Conservation (phyloP, 2,888 invertebrate genomes). For the Scaptomyza cyrtandrae region DNA sequence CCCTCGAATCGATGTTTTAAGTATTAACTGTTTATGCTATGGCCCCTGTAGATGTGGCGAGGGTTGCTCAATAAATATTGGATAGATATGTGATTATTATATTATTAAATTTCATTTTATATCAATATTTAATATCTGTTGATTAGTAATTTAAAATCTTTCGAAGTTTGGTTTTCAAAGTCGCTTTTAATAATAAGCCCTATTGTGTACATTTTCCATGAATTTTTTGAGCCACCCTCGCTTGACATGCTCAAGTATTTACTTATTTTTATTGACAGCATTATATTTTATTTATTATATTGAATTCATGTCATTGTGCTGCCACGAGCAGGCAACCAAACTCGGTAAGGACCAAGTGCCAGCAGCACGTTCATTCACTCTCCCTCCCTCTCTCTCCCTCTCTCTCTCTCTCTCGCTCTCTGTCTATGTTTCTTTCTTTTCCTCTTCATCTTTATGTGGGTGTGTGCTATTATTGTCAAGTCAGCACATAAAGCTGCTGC, state of each 20-base stretch:
- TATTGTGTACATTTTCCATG: not conserved
- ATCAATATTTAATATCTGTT: not conserved
- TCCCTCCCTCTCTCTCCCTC: not conserved
- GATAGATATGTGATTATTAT: too few species aligned
- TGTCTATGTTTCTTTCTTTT: not conserved
- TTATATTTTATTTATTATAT: constrained; percentile 81
- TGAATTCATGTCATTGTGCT: constrained; percentile 79
- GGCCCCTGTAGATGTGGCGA: constrained; percentile 9
- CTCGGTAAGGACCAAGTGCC: constrained; percentile 53
- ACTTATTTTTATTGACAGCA: constrained; percentile 80
- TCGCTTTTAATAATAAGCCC: too few species aligned
- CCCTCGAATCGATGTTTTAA: constrained; percentile 49
- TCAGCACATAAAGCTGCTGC: constrained; percentile 71
- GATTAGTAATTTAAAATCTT: not conserved
- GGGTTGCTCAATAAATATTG: not conserved
- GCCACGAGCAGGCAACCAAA: constrained; percentile 64
- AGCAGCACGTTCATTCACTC: constrained; percentile 55
- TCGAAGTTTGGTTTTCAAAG: too few species aligned
- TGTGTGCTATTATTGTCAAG: constrained; percentile 75
- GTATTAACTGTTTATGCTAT: constrained; percentile 45
- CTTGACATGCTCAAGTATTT: constrained; percentile 55
- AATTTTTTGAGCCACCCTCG: constrained; percentile 21
- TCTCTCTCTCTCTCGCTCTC: constrained; percentile 2
- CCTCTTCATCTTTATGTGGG: not conserved
- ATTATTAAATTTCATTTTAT: too few species aligned